Percentiles rank a stretch among this genome's conserved stretches.
Conservation (phyloP, 2,113 vertebrate species). For the Coptodon rendalli region DNA sequence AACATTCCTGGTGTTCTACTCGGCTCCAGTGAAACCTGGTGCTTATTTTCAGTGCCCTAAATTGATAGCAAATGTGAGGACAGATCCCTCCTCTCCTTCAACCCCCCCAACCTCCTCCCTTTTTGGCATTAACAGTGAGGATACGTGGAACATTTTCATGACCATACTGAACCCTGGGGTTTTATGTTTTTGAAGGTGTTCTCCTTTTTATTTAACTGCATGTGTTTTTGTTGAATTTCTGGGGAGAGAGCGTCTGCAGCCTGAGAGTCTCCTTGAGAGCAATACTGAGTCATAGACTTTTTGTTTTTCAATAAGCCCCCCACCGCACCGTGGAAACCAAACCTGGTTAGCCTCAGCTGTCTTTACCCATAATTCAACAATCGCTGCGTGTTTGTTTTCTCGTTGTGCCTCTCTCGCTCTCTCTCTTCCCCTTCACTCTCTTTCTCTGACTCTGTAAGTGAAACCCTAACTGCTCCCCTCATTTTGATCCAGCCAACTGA, state of each 20-base stretch:
- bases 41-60: conserved; percentile 77
- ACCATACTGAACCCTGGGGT: conserved; percentile 61
- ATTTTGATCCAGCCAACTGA: conserved; percentile 59
- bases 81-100: conserved; percentile 58
- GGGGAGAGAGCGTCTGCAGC: conserved; percentile 35
- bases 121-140: conserved; percentile 57
- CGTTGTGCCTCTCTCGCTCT: neutral
- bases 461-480: conserved; percentile 64
- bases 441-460: conserved; percentile 48
- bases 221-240: conserved; percentile 63
- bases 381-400: conserved; percentile 62
- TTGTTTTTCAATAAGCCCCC: conserved; percentile 69
- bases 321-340: conserved; percentile 58
- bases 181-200: conserved; percentile 72
- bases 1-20: conserved; percentile 74
- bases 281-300: conserved; percentile 62
- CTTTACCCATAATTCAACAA: conserved; percentile 73
- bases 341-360: conserved; percentile 72
- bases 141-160: conserved; percentile 74
- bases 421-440: neutral
- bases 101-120: conserved; percentile 28
- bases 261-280: conserved; percentile 53
- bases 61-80: conserved; percentile 81
- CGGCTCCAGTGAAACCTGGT: conserved; percentile 69
- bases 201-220: conserved; percentile 60